Base-by-base conservation (phyloP, 2,113 vertebrate species). In the Zonotrichia leucophrys region DNA sequence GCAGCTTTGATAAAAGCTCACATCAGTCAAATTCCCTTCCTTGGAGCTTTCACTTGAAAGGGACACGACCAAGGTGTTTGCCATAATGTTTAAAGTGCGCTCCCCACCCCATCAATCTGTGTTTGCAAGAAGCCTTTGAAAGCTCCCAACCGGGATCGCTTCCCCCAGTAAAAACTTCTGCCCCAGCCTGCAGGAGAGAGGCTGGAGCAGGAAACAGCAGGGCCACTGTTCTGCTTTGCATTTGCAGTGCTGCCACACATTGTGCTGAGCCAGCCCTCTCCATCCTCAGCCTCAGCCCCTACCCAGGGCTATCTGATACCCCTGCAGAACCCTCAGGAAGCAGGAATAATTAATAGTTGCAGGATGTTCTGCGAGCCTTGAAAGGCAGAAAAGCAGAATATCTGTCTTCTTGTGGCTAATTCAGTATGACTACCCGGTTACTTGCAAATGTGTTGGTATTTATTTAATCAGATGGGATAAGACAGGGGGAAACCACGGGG, bases 1-100 rank as follows among this genome's bases (percentile, higher is more conserved):
- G 35, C 41, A 55, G 87, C 90, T 94, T 59, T 89, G 92, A 92
- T 91, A 80, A 86, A 92, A 95, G 74, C 76, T 27, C 39, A 87
- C 89, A 92, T 92, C 87, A 90, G 58, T 95, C 94, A 92, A 68
- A 74, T 70, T n/a, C 90, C 94, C 68, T 88, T 79, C 62, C 90
- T 92, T 73, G 49, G 77, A 95, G 92, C 81, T 81, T 53, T 67
- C 80, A 91, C 94, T 89, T 95, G 90, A 97, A 96, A 97, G 86
- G 83, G 83, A 66, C 88, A 17, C 15, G 30, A 60, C 56, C 20
- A 67, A 91, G 90, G 94, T 83, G 92, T 95, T 93, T 90, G 90
- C 87, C 66, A 3, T 52, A 9, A 59, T 15, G 76, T 92, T 94
- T 62, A 83, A 95, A 94, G 80, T 2, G 12, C 20, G 0, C 15